Evolutionary conservation across 2,888 invertebrate species (phyloP).

Genomic region (Lepas anatifera): DNA sequence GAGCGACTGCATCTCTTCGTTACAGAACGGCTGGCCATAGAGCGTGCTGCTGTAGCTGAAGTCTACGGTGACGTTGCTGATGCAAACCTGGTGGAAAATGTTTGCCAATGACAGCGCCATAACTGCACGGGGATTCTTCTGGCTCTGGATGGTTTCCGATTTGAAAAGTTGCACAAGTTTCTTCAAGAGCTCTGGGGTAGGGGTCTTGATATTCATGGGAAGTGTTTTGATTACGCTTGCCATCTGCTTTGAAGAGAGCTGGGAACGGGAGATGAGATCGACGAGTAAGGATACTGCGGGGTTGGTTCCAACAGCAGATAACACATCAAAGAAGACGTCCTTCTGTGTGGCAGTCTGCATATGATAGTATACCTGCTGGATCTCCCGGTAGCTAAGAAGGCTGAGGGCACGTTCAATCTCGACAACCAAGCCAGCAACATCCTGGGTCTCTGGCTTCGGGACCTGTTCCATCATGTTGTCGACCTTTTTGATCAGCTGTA

Average conservation of each 20-base stretch:
- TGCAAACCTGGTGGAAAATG: conserved; percentile 1
- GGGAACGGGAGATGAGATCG: conserved; percentile 26
- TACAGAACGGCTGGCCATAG: neutral
- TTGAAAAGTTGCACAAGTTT: conserved; percentile 25
- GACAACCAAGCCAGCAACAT: conserved; percentile 24
- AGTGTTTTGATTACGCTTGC: conserved; percentile 29
- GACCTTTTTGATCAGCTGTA: conserved; percentile 22
- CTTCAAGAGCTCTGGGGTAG: conserved; percentile 31
- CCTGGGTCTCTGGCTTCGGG: conserved; percentile 22
- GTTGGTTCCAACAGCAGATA: conserved; percentile 31
- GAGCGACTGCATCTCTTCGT: neutral
- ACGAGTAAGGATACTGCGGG: conserved; percentile 31
- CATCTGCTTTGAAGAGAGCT: conserved; percentile 27
- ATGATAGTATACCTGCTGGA: conserved; percentile 26
- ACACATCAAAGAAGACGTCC: conserved; percentile 24
- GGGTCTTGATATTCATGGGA: conserved; percentile 30
- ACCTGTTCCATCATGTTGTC: conserved; percentile 21
- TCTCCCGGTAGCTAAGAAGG: conserved; percentile 25
- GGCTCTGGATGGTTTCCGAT: neutral
- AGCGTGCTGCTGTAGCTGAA: neutral
- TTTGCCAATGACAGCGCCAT: neutral
- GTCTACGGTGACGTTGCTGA: neutral
- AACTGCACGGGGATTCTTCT: neutral
- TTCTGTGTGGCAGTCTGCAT: conserved; percentile 21
- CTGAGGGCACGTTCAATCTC: conserved; percentile 27